phyloP scores from a whole-genome alignment of 2,888 invertebrate species.

The Tetrapedia diversipes region DNA sequence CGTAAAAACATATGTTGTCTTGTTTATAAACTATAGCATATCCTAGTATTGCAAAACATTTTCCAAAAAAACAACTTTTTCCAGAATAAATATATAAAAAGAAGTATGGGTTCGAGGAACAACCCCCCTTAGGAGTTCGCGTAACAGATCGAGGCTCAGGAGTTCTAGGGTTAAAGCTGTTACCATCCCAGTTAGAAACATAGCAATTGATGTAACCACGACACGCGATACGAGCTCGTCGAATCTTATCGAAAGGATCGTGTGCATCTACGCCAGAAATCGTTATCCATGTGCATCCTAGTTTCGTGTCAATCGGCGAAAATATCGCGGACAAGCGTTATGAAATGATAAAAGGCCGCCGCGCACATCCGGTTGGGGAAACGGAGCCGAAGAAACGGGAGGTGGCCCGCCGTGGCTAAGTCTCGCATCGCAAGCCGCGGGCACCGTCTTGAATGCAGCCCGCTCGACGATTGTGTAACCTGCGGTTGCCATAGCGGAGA shows the following conservation, averaged over 20 bases:
- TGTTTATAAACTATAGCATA: too few species aligned
- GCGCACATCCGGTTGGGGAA: conserved; percentile 38
- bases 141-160: too few species aligned
- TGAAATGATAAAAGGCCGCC: conserved; percentile 35
- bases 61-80: too few species aligned
- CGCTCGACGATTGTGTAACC: conserved; percentile 49
- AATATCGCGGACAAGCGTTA: conserved; percentile 27
- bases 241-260: conserved; percentile 8
- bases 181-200: conserved; percentile 10
- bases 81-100: too few species aligned
- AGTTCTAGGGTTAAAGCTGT: too few species aligned
- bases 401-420: not conserved
- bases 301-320: conserved; percentile 40
- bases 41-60: too few species aligned
- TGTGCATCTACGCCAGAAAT: conserved; percentile 19
- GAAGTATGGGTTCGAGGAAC: too few species aligned
- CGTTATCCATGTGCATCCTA: conserved; percentile 6
- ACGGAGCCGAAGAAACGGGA: conserved; percentile 19
- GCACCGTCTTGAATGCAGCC: conserved; percentile 42
- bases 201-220: not conserved
- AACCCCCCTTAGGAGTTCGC: too few species aligned
- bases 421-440: conserved; percentile 39
- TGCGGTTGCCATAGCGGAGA: conserved; percentile 40
- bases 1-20: too few species aligned
- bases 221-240: conserved; percentile 1